A percentile compares a stretch with the other conserved stretches of the same genome.
These are phyloP conservation scores for Drosophila trapezifrons DNA, from an alignment of 1,140 invertebrate species.

Conservation along the genomic window DNA sequence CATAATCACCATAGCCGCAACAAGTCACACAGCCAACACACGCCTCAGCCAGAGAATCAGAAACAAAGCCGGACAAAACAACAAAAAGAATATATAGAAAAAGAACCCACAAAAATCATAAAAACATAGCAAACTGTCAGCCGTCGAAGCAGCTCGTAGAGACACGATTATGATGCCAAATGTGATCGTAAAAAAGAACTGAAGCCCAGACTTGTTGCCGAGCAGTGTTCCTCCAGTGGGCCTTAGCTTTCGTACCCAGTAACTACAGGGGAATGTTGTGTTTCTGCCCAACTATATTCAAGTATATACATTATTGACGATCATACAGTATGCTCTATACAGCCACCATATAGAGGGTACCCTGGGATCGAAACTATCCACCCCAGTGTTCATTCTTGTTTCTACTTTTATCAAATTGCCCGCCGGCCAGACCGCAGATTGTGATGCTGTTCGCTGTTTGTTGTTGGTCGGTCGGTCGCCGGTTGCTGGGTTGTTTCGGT, in stretches of 20 bases:
- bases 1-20: conserved; percentile 59
- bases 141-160: conserved; percentile 54
- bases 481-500: conserved; percentile 34
- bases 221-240: conserved; percentile 10
- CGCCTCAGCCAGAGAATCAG: conserved; percentile 13
- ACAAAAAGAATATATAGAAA: neutral
- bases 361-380: neutral
- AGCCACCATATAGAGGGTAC: neutral
- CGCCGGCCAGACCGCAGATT: conserved; percentile 59
- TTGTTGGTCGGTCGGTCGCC: conserved; percentile 37
- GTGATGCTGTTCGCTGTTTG: conserved; percentile 46
- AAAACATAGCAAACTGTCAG: conserved; percentile 57
- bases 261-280: neutral
- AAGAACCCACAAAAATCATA: conserved; percentile 27
- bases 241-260: conserved; percentile 1
- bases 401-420: conserved; percentile 71
- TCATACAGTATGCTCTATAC: too few relatives aligned
- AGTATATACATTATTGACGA: too few relatives aligned
- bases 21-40: conserved; percentile 26
- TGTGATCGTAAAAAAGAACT: conserved; percentile 55
- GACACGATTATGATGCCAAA: conserved; percentile 68
- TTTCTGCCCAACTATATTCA: neutral
- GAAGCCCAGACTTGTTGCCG: conserved; percentile 56
- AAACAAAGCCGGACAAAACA: neutral
- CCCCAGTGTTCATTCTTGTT: conserved; percentile 1